phyloP scores from a whole-genome alignment of 2,797 vertebrate genomes.

The Hypotaenidia okinawae region DNA sequence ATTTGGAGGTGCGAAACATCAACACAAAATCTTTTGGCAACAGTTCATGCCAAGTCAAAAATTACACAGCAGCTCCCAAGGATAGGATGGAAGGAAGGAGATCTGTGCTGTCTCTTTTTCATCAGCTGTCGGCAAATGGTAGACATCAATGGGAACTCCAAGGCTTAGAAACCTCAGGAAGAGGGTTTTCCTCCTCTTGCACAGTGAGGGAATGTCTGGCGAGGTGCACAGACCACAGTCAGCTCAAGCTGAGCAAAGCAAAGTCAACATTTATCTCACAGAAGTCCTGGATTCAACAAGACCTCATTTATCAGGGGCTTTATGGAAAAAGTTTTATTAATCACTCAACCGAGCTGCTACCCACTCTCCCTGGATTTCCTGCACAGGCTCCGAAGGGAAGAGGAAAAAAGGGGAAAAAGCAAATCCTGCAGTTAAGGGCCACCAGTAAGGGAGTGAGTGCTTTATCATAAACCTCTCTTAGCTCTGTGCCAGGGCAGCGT shows the following conservation, averaged over 20 bases:
- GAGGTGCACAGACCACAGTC: neutral
- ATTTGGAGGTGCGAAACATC: neutral
- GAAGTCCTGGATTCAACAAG: neutral
- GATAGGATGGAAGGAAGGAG: neutral
- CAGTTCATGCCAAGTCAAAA: neutral
- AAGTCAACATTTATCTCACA: neutral
- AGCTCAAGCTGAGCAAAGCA: neutral
- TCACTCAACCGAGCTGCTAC: neutral
- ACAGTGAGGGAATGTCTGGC: neutral
- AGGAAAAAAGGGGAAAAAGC: accelerated
- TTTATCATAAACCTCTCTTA: neutral
- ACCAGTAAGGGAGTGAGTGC: neutral
- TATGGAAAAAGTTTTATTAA: neutral
- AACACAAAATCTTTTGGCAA: neutral
- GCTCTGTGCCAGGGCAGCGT: neutral
- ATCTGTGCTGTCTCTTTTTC: neutral
- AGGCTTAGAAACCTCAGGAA: neutral
- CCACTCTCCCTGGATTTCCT: neutral
- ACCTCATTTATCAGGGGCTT: neutral
- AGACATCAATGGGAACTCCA: neutral
- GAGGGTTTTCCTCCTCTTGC: neutral
- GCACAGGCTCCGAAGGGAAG: neutral
- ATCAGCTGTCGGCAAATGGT: neutral
- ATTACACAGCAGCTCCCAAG: neutral
- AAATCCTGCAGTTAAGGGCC: neutral